Conservation (phyloP, 2,888 invertebrate genomes). For the Odiellus spinosus region DNA sequence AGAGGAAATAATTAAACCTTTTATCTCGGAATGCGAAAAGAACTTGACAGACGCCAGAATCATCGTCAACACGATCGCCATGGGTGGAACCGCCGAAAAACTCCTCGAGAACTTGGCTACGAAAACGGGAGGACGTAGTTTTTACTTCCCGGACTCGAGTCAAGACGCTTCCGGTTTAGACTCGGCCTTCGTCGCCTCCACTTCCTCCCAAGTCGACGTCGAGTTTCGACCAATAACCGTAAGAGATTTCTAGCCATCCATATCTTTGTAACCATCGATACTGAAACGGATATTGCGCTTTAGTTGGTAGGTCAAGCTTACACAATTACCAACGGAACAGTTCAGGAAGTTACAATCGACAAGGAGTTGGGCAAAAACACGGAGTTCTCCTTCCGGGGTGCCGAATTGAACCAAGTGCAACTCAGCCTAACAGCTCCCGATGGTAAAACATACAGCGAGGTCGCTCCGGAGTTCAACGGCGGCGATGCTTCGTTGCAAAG, state of each 20-base stretch:
- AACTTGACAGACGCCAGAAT: conserved; percentile 18
- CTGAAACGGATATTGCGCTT: no score
- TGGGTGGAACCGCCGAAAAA: conserved; percentile 18
- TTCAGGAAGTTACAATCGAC: conserved; percentile 11
- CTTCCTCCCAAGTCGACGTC: conserved; percentile 1
- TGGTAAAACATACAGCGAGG: no score
- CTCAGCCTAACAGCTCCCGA: conserved; percentile 25
- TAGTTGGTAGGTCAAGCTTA: no score
- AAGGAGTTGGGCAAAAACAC: conserved; percentile 22
- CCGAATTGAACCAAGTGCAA: conserved; percentile 6
- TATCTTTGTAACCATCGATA: no score
- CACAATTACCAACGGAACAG: no score
- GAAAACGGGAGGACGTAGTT: conserved; percentile 16
- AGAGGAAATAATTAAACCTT: conserved; percentile 15
- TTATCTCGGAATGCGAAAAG: conserved; percentile 15
- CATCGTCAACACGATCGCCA: conserved; percentile 19
- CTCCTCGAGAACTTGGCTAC: conserved; percentile 18
- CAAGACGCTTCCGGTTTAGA: neutral
- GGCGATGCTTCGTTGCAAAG: no score
- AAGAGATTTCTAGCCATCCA: no score
- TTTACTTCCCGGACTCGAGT: conserved; percentile 15
- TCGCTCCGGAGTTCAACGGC: no score
- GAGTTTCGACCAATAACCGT: neutral
- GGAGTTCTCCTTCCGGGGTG: conserved; percentile 13
- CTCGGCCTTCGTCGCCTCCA: neutral